These are phyloP conservation scores for Schrankia costaestrigalis DNA, from an alignment of 2,888 invertebrate species.

Conservation along the genomic window DNA sequence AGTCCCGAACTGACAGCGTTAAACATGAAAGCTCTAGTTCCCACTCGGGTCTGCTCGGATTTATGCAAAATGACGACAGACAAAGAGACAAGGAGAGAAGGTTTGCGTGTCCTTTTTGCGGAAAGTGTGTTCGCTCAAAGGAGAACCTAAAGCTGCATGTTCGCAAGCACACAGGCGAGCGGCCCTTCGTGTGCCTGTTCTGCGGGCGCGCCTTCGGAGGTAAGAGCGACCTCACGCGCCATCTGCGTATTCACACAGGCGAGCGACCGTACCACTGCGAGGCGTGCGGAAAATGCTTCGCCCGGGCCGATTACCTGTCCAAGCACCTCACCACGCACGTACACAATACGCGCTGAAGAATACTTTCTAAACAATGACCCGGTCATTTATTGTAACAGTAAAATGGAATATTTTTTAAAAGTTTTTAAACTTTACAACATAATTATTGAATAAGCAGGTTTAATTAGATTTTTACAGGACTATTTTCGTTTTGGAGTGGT, in stretches of 20 bases:
- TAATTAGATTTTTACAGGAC: conserved; percentile 68
- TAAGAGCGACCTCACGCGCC: conserved; percentile 92
- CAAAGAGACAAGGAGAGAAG: conserved; percentile 85
- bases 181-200: conserved; percentile 94
- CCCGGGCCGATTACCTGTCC: conserved; percentile 93
- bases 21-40: conserved; percentile 79
- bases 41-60: conserved; percentile 81
- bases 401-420: conserved; percentile 77
- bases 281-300: conserved; percentile 95
- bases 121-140: conserved; percentile 93
- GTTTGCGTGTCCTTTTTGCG: conserved; percentile 94
- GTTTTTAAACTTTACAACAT: conserved; percentile 72
- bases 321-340: conserved; percentile 95
- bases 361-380: conserved; percentile 53
- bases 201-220: conserved; percentile 94
- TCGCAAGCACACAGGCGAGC: conserved; percentile 91
- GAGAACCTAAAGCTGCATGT: conserved; percentile 94
- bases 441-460: conserved; percentile 65
- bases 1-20: conserved; percentile 64
- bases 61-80: conserved; percentile 81
- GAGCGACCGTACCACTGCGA: conserved; percentile 95
- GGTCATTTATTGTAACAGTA: conserved; percentile 64
- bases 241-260: conserved; percentile 93
- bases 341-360: conserved; percentile 83
- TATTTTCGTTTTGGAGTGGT: conserved; percentile 71